Evolutionary conservation across 2,797 vertebrate genomes (phyloP).

Genomic region (Dipus sagitta): DNA sequence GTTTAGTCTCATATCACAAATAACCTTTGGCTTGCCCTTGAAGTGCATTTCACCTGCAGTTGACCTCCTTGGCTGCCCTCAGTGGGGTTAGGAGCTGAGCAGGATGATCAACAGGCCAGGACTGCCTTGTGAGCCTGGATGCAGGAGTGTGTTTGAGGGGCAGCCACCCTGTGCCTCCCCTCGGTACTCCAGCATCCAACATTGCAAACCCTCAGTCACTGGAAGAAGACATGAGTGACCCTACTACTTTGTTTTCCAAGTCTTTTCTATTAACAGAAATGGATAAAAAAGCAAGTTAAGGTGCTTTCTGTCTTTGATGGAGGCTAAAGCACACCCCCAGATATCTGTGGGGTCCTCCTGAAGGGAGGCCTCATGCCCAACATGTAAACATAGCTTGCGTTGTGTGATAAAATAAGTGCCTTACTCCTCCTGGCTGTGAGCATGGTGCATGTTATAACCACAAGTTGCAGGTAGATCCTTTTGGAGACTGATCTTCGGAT

Average conservation of each 20-base stretch:
- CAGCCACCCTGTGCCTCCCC: neutral
- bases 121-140: neutral
- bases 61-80: neutral
- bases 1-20: neutral
- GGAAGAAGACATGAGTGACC: neutral
- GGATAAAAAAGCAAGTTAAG: neutral
- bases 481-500: neutral
- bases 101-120: accelerated
- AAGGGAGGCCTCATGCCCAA: neutral
- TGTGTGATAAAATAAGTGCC: neutral
- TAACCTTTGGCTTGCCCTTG: neutral
- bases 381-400: neutral
- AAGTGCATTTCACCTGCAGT: accelerated
- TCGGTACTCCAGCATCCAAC: accelerated
- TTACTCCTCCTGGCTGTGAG: neutral
- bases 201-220: neutral
- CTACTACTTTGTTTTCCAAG: neutral
- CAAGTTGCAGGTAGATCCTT: accelerated
- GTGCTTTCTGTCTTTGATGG: neutral
- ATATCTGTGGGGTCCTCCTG: neutral
- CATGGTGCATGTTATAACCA: neutral
- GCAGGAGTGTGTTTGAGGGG: accelerated
- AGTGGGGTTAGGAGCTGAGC: neutral
- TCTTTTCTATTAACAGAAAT: neutral
- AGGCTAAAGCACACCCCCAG: neutral